Percentiles rank a stretch among this genome's conserved stretches.
phyloP scores from a whole-genome alignment of 2,888 invertebrate genomes.

The Anodontia alba region DNA sequence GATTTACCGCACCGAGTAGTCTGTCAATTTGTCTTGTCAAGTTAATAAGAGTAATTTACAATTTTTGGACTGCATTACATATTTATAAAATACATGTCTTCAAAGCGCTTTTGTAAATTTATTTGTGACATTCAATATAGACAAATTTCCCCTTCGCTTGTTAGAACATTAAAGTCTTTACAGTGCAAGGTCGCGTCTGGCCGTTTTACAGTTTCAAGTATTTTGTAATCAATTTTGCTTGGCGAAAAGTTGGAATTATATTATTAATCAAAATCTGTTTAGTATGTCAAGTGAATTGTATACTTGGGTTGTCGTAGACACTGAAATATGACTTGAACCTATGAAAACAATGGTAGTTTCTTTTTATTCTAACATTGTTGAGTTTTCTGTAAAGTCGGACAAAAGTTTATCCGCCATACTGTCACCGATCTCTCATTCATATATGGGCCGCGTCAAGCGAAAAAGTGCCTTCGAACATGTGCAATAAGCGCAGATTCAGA shows the following conservation, averaged over 20 bases:
- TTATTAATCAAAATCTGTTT: background rate
- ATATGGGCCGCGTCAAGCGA: too few relatives aligned
- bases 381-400: background rate
- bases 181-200: background rate
- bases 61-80: background rate
- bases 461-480: too few relatives aligned
- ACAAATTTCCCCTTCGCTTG: background rate
- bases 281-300: background rate
- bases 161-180: background rate
- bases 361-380: background rate
- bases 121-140: background rate
- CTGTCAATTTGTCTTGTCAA: slow-evolving; percentile 13
- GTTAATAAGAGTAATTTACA: background rate
- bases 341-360: background rate
- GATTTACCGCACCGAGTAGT: slow-evolving; percentile 8
- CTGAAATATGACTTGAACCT: background rate
- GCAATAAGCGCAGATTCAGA: too few relatives aligned
- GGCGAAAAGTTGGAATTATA: background rate
- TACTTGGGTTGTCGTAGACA: background rate
- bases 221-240: slow-evolving; percentile 11
- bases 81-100: background rate
- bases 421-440: slow-evolving; percentile 3
- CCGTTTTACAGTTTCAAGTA: background rate
- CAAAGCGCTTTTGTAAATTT: background rate
- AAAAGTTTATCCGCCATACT: background rate